phyloP scores from a whole-genome alignment of 2,888 invertebrate species.

The Leptopilina myrica region DNA sequence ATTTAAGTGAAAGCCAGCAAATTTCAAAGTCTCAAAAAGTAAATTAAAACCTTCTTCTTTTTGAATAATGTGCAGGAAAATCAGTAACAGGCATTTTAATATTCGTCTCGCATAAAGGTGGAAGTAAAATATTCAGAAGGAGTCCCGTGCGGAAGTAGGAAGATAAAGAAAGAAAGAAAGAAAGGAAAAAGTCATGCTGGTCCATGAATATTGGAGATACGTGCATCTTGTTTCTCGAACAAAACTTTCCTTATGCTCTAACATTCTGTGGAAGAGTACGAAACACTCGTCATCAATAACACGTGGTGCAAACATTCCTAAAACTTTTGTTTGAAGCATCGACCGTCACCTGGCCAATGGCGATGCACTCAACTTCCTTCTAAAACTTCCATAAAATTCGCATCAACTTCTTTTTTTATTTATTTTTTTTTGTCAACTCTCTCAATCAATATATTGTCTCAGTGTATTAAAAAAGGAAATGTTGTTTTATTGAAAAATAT shows the following conservation, averaged over 20 bases:
- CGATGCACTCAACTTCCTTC: conserved; percentile 3
- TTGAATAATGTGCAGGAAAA: conserved; percentile 11
- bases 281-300: conserved; percentile 49
- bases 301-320: conserved; percentile 41
- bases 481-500: neutral
- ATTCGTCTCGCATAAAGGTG: conserved; percentile 17
- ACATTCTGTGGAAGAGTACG: conserved; percentile 29
- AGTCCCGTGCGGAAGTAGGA: conserved; percentile 15
- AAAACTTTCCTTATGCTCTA: conserved; percentile 40
- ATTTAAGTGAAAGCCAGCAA: too few species aligned
- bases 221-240: conserved; percentile 19
- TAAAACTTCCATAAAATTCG: neutral
- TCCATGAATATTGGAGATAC: conserved; percentile 55
- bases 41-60: neutral
- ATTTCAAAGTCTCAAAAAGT: neutral
- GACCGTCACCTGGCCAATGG: conserved; percentile 18
- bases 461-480: neutral
- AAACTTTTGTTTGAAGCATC: conserved; percentile 32
- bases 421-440: neutral
- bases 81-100: conserved; percentile 17
- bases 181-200: conserved; percentile 48
- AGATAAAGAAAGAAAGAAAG: conserved; percentile 32
- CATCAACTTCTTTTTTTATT: neutral
- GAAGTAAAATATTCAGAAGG: conserved; percentile 24
- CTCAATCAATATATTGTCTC: neutral